Evolutionary conservation across 2,113 vertebrate species (phyloP).

Genomic region (Tragelaphus strepsiceros): DNA sequence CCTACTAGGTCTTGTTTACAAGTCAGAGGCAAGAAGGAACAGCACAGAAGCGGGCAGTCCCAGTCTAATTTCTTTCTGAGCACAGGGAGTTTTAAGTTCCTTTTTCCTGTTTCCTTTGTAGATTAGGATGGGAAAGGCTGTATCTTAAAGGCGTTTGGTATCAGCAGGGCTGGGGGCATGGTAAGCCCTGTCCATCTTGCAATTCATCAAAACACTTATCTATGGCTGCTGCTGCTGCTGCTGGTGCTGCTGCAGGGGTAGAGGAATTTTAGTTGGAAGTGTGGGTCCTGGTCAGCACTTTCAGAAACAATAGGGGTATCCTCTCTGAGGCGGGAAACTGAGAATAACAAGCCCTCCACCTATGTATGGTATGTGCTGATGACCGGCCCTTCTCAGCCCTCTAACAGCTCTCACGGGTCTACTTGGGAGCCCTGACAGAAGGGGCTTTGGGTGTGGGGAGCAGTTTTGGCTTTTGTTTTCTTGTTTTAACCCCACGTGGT

Average conservation of each 20-base stretch:
- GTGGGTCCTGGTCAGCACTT: slow-evolving; percentile 77
- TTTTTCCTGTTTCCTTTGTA: slow-evolving; percentile 95
- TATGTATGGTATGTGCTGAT: slow-evolving; percentile 60
- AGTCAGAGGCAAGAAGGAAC: slow-evolving; percentile 72
- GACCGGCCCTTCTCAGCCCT: slow-evolving; percentile 30
- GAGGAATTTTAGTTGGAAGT: slow-evolving; percentile 62
- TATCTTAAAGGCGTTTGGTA: slow-evolving; percentile 86
- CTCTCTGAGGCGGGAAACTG: slow-evolving; percentile 69
- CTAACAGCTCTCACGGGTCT: slow-evolving; percentile 33
- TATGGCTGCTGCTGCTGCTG: slow-evolving; percentile 54
- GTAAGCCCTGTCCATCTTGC: slow-evolving; percentile 72
- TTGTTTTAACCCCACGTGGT: slow-evolving; percentile 48
- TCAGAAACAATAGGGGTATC: slow-evolving; percentile 80
- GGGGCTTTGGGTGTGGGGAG: neutral
- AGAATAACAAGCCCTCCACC: slow-evolving; percentile 70
- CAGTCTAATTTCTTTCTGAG: slow-evolving; percentile 84
- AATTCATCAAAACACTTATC: slow-evolving; percentile 78
- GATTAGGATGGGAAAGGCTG: slow-evolving; percentile 90
- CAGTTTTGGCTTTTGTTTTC: slow-evolving; percentile 27
- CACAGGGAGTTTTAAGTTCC: slow-evolving; percentile 91
- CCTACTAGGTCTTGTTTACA: slow-evolving; percentile 71
- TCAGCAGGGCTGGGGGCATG: slow-evolving; percentile 74
- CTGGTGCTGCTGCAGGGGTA: slow-evolving; percentile 47
- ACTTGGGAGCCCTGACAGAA: slow-evolving; percentile 17
- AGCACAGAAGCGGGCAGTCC: slow-evolving; percentile 73